Evolutionary conservation across 1,140 invertebrate genomes (phyloP), one percentile per base, ranked within the genome.

Genomic region (Drosophila sp.): DNA sequence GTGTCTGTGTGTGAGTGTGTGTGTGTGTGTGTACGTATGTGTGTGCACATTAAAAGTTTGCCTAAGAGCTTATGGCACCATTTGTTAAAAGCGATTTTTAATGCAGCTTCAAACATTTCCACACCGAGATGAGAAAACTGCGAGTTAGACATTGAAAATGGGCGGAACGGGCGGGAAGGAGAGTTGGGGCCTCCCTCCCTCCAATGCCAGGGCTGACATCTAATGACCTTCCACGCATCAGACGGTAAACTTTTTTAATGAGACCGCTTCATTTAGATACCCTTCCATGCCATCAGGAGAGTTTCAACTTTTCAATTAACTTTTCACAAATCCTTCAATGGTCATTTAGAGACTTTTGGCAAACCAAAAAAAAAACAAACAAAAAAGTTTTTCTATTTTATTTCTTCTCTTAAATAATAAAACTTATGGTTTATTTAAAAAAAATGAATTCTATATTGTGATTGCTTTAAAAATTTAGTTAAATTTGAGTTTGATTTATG

Each of bases 61-160:
- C 76, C 79, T 83, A 79, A 83, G 76, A 86, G 83, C 84, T 87
- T 87, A 86, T 87, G 79, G 76, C 83, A 73, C 83, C 83, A 87
- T 87, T 86, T 86, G 83, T 87, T 83, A 87, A 86, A 86, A 86
- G 76, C 83, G 83, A 86, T 86, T 86, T 86, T 86, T 83, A 86
- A 86, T 87, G 84, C 83, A 87, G 83, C 83, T 87, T 81, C 72
- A 58, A 80, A 78, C 66, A 67, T 70, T 57, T 47, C 60, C 40
- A 60, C 54, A 32, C n/a, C 3, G 44, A 50, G 44, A 23, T 8
- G 25, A 50, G 44, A 50, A 50, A 50, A 50, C 25, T 50, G 44
- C 44, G 44, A 50, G 23, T 25, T 50, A 50, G 25, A 50, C 25
- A 50, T 27, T 23, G 44, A 27, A 10, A 27, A 50, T 25, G 44